Evolutionary conservation across 2,113 vertebrate species (phyloP).

Genomic region (Channa maculata): DNA sequence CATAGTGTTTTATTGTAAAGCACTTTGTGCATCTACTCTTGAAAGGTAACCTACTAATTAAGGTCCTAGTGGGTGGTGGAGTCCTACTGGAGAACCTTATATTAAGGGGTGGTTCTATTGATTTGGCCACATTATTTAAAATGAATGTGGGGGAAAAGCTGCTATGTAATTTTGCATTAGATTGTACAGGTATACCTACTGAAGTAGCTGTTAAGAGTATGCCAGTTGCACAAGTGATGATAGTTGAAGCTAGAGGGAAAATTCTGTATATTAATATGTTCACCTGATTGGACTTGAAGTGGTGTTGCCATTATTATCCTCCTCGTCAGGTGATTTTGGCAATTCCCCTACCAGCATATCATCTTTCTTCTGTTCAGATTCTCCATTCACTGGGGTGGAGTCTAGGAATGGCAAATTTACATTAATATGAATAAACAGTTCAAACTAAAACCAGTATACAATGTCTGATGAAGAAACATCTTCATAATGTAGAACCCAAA

Average conservation of each 20-base stretch:
- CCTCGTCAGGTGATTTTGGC: conserved; percentile 68
- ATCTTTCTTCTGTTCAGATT: conserved; percentile 85
- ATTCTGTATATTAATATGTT: conserved; percentile 1
- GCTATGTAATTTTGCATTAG: too few species aligned
- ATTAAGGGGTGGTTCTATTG: too few species aligned
- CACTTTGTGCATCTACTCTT: too few species aligned
- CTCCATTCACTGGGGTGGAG: conserved; percentile 89
- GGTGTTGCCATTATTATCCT: conserved; percentile 66
- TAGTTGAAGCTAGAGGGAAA: background rate
- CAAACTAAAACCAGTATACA: background rate
- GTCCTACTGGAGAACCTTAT: too few species aligned
- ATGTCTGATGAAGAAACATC: background rate
- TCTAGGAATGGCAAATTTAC: conserved; percentile 66
- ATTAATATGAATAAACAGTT: background rate
- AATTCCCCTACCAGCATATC: conserved; percentile 69
- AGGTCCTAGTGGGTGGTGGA: too few species aligned
- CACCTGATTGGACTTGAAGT: conserved; percentile 78
- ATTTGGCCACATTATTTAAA: too few species aligned
- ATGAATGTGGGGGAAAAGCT: too few species aligned
- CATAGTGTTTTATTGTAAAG: too few species aligned
- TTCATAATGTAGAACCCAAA: background rate
- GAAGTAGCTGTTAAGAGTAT: too few species aligned
- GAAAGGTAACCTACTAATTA: too few species aligned
- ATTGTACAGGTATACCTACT: too few species aligned
- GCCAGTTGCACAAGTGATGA: background rate